Conservation (phyloP, 2,113 vertebrate genomes). For the Tringa solitaria region DNA sequence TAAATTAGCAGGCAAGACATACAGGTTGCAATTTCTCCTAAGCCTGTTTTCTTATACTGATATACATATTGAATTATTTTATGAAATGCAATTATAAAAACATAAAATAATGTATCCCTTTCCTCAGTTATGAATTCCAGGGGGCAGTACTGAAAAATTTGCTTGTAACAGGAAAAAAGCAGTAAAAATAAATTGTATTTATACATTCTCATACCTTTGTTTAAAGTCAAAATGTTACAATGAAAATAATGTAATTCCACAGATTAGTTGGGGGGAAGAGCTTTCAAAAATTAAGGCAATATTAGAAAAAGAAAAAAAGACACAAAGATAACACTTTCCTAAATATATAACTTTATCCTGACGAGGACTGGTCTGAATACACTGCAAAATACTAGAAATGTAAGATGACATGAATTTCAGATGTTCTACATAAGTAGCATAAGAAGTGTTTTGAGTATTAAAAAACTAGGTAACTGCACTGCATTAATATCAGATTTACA, state of each 20-base stretch:
- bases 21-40: slow-evolving; percentile 49
- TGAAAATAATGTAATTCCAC: neutral
- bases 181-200: neutral
- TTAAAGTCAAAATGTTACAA: neutral
- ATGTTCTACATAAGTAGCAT: neutral
- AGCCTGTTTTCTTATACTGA: neutral
- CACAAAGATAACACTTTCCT: neutral
- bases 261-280: neutral
- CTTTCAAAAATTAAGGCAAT: neutral
- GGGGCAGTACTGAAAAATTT: neutral
- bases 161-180: neutral
- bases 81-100: neutral
- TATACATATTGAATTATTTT: slow-evolving; percentile 6
- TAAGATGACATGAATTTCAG: neutral
- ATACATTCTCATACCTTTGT: neutral
- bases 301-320: fast-evolving
- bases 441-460: neutral
- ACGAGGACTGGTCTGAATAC: neutral
- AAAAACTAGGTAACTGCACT: neutral
- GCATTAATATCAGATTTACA: neutral
- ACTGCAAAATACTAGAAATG: neutral
- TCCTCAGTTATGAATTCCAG: neutral
- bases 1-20: slow-evolving; percentile 71
- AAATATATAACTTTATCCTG: neutral
- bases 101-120: neutral